phyloP scores from a whole-genome alignment of 2,888 invertebrate genomes.

The Mythimna albipuncta region DNA sequence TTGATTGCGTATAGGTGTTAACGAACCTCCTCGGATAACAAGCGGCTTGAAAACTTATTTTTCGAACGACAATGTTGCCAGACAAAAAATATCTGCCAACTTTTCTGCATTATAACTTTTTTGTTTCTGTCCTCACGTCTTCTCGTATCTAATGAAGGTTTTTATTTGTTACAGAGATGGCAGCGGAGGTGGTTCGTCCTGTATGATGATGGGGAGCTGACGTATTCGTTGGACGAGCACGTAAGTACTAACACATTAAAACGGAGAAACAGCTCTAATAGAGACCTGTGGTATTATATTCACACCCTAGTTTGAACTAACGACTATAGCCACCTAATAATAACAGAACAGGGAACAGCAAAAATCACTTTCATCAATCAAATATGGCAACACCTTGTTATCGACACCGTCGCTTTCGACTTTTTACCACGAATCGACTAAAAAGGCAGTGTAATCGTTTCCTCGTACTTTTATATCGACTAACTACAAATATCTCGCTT shows the following conservation, averaged over 20 bases:
- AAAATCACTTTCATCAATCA: constrained; percentile 54
- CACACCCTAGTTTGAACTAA: constrained; percentile 29
- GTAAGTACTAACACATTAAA: constrained; percentile 92
- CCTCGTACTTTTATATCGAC: constrained; percentile 65
- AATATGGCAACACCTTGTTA: constrained; percentile 64
- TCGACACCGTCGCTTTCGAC: constrained; percentile 56
- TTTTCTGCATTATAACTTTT: constrained; percentile 19
- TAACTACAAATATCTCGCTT: constrained; percentile 65
- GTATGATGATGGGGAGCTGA: constrained; percentile 99
- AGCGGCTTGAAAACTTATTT: constrained; percentile 1
- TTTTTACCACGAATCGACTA: constrained; percentile 60
- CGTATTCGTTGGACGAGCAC: constrained; percentile 99
- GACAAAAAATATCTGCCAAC: constrained; percentile 3
- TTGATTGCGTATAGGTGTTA: constrained; percentile 28
- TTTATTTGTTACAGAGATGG: constrained; percentile 96
- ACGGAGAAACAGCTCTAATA: constrained; percentile 16
- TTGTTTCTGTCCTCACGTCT: constrained; percentile 1
- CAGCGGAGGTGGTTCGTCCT: constrained; percentile 99
- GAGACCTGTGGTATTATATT: neutral
- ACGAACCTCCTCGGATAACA: neutral
- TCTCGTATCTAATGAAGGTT: constrained; percentile 32
- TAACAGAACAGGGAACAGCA: constrained; percentile 9
- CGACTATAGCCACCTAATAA: constrained; percentile 13
- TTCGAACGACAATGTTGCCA: constrained; percentile 7
- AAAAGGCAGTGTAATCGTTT: constrained; percentile 65